Base-by-base conservation (phyloP, 2,888 invertebrate genomes). In the Rugalucina vietnamica region DNA sequence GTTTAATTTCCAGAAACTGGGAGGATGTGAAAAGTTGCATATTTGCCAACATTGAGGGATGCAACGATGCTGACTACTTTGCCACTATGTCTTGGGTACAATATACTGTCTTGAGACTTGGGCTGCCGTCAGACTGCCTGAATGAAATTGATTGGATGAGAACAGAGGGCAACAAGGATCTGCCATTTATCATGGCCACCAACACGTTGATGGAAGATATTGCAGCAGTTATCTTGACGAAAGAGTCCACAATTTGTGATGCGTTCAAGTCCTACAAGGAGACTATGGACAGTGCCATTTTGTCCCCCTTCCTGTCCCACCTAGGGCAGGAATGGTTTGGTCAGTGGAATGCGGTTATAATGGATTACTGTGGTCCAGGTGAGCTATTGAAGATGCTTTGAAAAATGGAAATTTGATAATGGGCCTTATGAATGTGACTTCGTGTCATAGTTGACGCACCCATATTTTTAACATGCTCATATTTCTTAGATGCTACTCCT, bases 1-100 rank as follows among this genome's bases (percentile, higher is more conserved):
- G n/a, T 43, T 73, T 75, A 2, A 70, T 34, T 82, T 78, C 36
- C 60, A 82, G 82, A 27, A 82, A 79, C 57, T 71, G 43, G 70
- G 49, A 37, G 0, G 49, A 43, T 1, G 75, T 82, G 8, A 39
- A 57, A 5, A 32, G 4, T 27, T 86, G 86, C 29, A 36, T 86
- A 0, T 12, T 32, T 0, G 24, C 0, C 4, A 34, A 49, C 24
- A 32, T 83, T 0, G 32, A 8, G 4, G 73, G 60, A n/a, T 86
- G 86, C 43, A 71, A 60, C n/a, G 72, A 39, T 8, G 34, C 43
- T 36, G 81, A 83, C 1, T 65, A 76, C 34, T 70, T 43, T n/a
- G 14, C 8, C 1, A 5, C 3, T 1, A 37, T 54, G 54, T 32
- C 34, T n/a, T 21, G 27, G 18, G 3, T 71, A 14, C n/a, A 71